Evolutionary conservation across 2,888 invertebrate genomes (phyloP).

Genomic region (Lordiphosa fenestrarum): DNA sequence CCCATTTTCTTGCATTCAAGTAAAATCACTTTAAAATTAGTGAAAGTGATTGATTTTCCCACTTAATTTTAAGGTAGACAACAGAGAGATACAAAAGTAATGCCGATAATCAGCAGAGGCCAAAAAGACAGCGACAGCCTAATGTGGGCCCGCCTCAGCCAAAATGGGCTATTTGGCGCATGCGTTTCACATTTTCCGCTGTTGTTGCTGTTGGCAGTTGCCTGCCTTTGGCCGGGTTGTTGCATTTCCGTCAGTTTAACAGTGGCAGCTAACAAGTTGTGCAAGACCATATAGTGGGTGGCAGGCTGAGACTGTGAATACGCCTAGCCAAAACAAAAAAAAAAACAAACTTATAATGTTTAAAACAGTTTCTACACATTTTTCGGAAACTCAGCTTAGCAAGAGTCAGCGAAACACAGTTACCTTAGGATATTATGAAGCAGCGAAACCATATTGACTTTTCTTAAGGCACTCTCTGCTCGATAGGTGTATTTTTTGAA

Average conservation of each 20-base stretch:
- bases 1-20: conserved; percentile 45
- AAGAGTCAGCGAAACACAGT: too few relatives aligned
- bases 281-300: too few relatives aligned
- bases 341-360: too few relatives aligned
- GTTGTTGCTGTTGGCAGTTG: conserved; percentile 15
- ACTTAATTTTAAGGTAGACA: conserved; percentile 66
- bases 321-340: too few relatives aligned
- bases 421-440: too few relatives aligned
- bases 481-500: too few relatives aligned
- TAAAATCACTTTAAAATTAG: conserved; percentile 69
- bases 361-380: too few relatives aligned
- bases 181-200: conserved; percentile 35
- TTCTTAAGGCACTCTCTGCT: too few relatives aligned
- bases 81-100: conserved; percentile 45
- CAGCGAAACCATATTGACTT: too few relatives aligned
- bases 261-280: too few relatives aligned
- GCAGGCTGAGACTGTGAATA: too few relatives aligned
- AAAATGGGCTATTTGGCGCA: conserved; percentile 63
- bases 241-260: conserved; percentile 25
- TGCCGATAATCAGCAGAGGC: conserved; percentile 67
- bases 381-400: too few relatives aligned
- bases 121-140: conserved; percentile 30
- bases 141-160: conserved; percentile 29
- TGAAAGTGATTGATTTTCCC: conserved; percentile 73
- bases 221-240: conserved; percentile 14